A percentile compares a stretch with the other conserved stretches of the same genome.
Conservation (phyloP, 2,113 vertebrate species). For the Aldabrachelys gigantea region DNA sequence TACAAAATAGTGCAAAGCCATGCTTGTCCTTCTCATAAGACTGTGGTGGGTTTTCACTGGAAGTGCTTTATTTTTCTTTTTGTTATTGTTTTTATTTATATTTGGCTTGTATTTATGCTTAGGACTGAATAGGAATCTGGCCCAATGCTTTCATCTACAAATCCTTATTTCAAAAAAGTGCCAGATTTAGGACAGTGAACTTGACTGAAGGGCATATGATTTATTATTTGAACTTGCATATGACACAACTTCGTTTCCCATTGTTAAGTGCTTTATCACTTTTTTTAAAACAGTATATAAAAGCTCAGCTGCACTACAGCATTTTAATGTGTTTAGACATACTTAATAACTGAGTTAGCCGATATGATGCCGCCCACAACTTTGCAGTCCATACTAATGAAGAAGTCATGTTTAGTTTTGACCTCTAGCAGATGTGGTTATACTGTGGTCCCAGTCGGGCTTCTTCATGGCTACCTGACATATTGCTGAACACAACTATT, state of each 20-base stretch:
- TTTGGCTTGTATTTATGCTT: neutral
- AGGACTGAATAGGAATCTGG: neutral
- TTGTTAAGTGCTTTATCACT: slow-evolving; percentile 54
- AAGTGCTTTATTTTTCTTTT: neutral
- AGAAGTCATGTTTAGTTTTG: slow-evolving; percentile 1
- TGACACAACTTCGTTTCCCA: slow-evolving; percentile 48
- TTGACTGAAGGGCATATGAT: neutral
- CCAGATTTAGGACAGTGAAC: neutral
- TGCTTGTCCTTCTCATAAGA: neutral
- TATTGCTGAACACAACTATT: neutral
- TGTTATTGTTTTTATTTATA: neutral
- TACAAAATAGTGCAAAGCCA: neutral
- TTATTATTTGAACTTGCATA: neutral
- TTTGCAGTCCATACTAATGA: slow-evolving; percentile 2
- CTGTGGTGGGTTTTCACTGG: neutral
- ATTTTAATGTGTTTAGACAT: slow-evolving; percentile 61
- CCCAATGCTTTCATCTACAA: neutral
- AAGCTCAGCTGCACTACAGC: slow-evolving; percentile 42
- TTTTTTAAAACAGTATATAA: slow-evolving; percentile 45
- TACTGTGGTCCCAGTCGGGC: slow-evolving; percentile 20
- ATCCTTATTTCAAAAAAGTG: neutral
- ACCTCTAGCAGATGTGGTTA: neutral
- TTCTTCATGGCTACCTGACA: neutral
- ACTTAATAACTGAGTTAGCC: slow-evolving; percentile 46
- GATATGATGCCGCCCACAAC: slow-evolving; percentile 23